phyloP scores from a whole-genome alignment of 2,797 vertebrate species.

The Sebastes taczanowskii region DNA sequence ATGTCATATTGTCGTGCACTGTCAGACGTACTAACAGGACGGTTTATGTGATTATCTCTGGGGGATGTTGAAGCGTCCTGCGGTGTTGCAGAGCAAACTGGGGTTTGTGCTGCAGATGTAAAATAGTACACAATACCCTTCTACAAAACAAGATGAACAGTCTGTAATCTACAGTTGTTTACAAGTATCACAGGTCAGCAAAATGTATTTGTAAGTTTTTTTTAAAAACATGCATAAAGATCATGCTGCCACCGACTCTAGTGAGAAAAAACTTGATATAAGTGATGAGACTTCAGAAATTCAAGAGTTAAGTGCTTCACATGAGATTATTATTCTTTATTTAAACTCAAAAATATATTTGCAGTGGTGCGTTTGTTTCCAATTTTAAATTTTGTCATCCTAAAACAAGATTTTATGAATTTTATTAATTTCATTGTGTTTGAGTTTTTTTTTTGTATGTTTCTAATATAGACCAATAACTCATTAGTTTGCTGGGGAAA shows the following conservation, averaged over 20 bases:
- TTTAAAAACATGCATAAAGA: no score
- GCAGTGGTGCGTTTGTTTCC: background rate
- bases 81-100: background rate
- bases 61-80: background rate
- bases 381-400: background rate
- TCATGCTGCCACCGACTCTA: no score
- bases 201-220: background rate
- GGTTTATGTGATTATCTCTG: background rate
- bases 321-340: background rate
- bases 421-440: background rate
- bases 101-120: background rate
- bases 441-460: background rate
- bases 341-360: background rate
- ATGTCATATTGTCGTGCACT: slow-evolving; percentile 1
- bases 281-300: background rate
- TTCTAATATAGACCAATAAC: background rate
- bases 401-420: background rate
- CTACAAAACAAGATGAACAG: background rate
- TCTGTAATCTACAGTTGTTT: background rate
- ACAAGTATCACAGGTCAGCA: background rate
- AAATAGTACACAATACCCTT: background rate
- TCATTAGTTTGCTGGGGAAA: background rate
- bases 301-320: background rate
- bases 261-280: background rate
- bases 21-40: background rate